Conservation (phyloP, 2,888 invertebrate species). For the Hypolimnas misippus region DNA sequence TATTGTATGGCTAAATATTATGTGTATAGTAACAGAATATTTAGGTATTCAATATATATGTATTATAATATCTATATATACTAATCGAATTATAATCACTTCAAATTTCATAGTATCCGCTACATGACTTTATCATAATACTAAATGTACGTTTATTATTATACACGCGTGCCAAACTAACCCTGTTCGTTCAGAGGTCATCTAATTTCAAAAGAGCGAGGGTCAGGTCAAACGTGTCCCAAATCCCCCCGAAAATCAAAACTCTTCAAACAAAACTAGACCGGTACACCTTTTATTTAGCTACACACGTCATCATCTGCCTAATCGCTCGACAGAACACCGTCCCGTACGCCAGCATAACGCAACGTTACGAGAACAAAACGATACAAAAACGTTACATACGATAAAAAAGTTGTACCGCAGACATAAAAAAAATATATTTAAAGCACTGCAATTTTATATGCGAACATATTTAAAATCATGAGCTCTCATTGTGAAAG, state of each 20-base stretch:
- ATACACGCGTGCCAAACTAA: conserved; percentile 44
- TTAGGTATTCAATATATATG: no score
- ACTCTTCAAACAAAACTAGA: conserved; percentile 14
- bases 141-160: conserved; percentile 4
- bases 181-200: conserved; percentile 38
- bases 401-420: conserved; percentile 19
- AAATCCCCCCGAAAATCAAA: conserved; percentile 10
- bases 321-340: conserved; percentile 5
- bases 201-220: conserved; percentile 25
- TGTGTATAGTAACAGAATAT: no score
- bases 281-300: conserved; percentile 9
- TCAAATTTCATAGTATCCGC: background rate
- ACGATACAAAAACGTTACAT: conserved; percentile 10
- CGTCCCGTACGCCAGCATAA: background rate
- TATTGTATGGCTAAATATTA: no score
- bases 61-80: no score
- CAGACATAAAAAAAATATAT: conserved; percentile 35
- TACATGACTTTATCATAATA: background rate
- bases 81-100: no score
- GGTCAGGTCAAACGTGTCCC: conserved; percentile 30
- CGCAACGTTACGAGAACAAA: conserved; percentile 9
- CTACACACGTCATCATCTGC: conserved; percentile 11
- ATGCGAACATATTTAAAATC: conserved; percentile 52
- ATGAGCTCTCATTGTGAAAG: conserved; percentile 75
- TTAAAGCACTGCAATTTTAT: conserved; percentile 43